phyloP scores from a whole-genome alignment of 2,797 vertebrate species.

The Mustela erminea region DNA sequence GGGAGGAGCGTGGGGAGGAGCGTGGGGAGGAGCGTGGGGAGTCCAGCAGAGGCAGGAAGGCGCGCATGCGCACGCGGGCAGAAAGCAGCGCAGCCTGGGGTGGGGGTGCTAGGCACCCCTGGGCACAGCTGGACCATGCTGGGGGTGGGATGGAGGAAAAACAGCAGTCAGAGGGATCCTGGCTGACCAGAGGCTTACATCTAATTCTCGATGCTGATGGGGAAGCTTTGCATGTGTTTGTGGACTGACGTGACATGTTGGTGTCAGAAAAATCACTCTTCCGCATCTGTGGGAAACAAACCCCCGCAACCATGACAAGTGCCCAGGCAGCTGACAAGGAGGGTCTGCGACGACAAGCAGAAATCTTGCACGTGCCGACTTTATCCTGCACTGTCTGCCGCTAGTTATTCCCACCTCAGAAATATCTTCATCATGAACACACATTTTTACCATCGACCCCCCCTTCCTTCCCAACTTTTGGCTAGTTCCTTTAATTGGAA shows the following conservation, averaged over 20 bases:
- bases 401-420: neutral
- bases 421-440: neutral
- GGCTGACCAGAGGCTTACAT: neutral
- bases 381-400: neutral
- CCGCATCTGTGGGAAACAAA: neutral
- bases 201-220: neutral
- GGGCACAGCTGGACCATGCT: neutral
- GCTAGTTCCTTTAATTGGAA: neutral
- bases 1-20: no score
- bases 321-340: neutral
- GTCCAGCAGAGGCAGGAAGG: accelerated
- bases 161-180: neutral
- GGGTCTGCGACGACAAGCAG: neutral
- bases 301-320: no score
- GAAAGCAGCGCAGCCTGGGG: neutral
- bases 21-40: accelerated
- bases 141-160: neutral
- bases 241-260: neutral
- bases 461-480: neutral
- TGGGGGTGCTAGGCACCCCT: accelerated
- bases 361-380: neutral
- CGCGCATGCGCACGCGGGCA: accelerated
- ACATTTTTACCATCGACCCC: neutral
- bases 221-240: neutral
- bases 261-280: neutral